Conservation (phyloP, 2,113 vertebrate genomes). For the Syngnathoides biaculeatus region DNA sequence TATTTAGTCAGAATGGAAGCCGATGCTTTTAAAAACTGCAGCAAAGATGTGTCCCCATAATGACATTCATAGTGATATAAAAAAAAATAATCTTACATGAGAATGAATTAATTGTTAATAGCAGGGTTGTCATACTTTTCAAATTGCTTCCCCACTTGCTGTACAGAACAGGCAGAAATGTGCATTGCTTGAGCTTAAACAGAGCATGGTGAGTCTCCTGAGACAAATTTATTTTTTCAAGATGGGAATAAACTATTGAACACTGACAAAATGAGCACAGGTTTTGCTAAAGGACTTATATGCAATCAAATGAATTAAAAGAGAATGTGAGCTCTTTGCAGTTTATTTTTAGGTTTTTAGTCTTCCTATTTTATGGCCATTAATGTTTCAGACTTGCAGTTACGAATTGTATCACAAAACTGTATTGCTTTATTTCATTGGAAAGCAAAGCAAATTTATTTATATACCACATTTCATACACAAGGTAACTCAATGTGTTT, state of each 20-base stretch:
- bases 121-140: slow-evolving; percentile 11
- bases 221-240: slow-evolving; percentile 22
- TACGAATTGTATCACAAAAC: not conserved
- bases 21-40: not conserved
- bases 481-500: no score
- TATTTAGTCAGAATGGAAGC: not conserved
- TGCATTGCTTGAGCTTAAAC: slow-evolving; percentile 10
- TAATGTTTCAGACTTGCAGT: not conserved
- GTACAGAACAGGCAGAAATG: slow-evolving; percentile 13
- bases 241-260: slow-evolving; percentile 40
- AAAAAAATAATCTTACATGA: not conserved
- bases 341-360: not conserved
- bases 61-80: not conserved
- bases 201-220: not conserved
- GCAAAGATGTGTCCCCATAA: not conserved
- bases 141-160: not conserved
- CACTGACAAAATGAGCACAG: slow-evolving; percentile 23
- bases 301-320: slow-evolving; percentile 25
- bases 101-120: not conserved
- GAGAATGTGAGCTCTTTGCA: slow-evolving; percentile 13
- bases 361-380: not conserved
- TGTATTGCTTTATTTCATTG: not conserved
- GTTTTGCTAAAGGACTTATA: slow-evolving; percentile 22
- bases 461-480: no score
- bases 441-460: no score